Percentiles rank a stretch among this genome's conserved stretches.
phyloP scores from a whole-genome alignment of 2,888 invertebrate genomes.

The Pheosia gnoma region DNA sequence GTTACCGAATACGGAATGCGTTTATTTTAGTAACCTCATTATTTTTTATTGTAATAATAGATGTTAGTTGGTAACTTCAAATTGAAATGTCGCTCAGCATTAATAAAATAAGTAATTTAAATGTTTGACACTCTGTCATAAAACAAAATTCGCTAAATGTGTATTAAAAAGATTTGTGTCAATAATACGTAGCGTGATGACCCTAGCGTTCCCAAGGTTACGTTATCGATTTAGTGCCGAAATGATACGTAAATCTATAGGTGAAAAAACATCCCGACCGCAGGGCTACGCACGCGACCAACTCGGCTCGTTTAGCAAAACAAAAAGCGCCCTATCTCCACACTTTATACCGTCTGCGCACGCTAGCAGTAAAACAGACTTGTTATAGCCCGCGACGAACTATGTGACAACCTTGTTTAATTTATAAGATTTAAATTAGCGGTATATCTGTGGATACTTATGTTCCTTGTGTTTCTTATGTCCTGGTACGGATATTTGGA shows the following conservation, averaged over 20 bases:
- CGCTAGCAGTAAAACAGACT: conserved; percentile 42
- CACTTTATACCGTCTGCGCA: conserved; percentile 42
- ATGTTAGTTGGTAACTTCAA: too few relatives aligned
- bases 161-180: not conserved
- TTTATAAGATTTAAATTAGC: conserved; percentile 20
- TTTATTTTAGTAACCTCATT: too few relatives aligned
- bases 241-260: conserved; percentile 30
- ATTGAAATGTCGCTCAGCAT: too few relatives aligned
- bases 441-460: conserved; percentile 4
- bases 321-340: conserved; percentile 36
- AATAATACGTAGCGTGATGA: conserved; percentile 17
- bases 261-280: conserved; percentile 37
- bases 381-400: conserved; percentile 26
- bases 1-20: not conserved
- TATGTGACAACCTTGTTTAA: conserved; percentile 31
- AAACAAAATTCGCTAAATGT: too few relatives aligned
- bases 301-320: conserved; percentile 45
- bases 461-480: not conserved
- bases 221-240: conserved; percentile 33
- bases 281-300: conserved; percentile 42
- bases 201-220: conserved; percentile 39
- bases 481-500: not conserved
- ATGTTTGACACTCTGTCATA: too few relatives aligned
- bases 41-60: too few relatives aligned
- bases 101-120: too few relatives aligned